Evolutionary conservation across 2,888 invertebrate species (phyloP), one percentile per base, ranked within the genome.

Genomic region (Conistra vaccinii): DNA sequence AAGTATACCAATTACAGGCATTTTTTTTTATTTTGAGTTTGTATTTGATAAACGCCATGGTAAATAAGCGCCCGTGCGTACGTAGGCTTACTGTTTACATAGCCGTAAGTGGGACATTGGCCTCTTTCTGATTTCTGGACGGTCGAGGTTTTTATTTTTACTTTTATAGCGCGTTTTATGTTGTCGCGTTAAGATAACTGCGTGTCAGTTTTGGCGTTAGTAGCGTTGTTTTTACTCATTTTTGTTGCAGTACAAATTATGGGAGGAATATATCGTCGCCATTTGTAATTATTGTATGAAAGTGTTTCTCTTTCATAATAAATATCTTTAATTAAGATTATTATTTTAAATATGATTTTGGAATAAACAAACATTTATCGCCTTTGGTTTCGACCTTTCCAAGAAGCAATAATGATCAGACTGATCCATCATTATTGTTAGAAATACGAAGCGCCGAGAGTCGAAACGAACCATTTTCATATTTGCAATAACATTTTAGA

Each of bases 141-240:
- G 23, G 14, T 32, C 26, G 20, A 32, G 9, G 23, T 61, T 69
- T 72, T 69, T 69, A 58, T 78, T 76, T 73, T 78, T 48, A 71
- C 20, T 68, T 85, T 83, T 83, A 85, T 65, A 51, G 62, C 53
- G 7, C 14, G 35, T 78, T 83, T 85, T 81, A 81, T 73, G 73
- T 57, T 29, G n/a, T 14, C 58, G 51, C 61, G 61, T 76, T 69
- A 75, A 81, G 65, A 72, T 68, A 62, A 76, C 42, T 67, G 48
- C 42, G 51, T 65, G 60, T 53, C 66, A 63, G 45, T 67, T 71
- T 65, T n/a, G 42, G 42, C 17, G 67, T n/a, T n/a, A n/a, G n/a
- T n/a, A n/a, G n/a, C 9, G 73, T 76, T 20, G 57, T 58, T 69
- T 73, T 74, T 48, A 71, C 42, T 70, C 48, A 48, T 68, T 73